Conservation (phyloP, 2,888 invertebrate genomes). For the Cosmorhoe ocellata region DNA sequence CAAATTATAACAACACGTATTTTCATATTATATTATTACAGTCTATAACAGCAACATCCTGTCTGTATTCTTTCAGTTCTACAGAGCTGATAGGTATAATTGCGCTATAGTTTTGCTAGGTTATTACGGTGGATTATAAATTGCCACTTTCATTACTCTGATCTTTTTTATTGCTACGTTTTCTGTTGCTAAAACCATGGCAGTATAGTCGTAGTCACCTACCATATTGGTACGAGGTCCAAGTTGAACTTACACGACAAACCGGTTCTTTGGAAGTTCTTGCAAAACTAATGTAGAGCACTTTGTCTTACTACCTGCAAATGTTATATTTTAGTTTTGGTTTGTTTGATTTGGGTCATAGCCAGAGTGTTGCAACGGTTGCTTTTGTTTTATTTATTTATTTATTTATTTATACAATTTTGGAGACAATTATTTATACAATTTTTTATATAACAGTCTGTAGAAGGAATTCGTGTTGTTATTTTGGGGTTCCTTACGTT, state of each 20-base stretch:
- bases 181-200: too few relatives aligned
- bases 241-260: conserved; percentile 1
- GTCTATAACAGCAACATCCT: too few relatives aligned
- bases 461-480: conserved; percentile 21
- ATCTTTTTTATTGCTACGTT: background rate
- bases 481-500: conserved; percentile 5
- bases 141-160: background rate
- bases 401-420: too few relatives aligned
- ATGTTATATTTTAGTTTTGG: conserved; percentile 25
- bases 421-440: too few relatives aligned
- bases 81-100: too few relatives aligned
- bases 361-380: conserved; percentile 21
- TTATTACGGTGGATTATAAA: too few relatives aligned
- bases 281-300: conserved; percentile 21
- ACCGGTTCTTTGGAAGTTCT: conserved; percentile 16
- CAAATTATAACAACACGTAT: background rate
- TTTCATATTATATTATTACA: too few relatives aligned
- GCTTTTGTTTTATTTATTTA: conserved; percentile 17
- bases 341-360: conserved; percentile 30
- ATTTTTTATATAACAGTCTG: conserved; percentile 14
- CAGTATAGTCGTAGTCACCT: background rate
- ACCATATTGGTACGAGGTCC: background rate
- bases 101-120: too few relatives aligned
- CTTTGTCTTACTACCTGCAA: conserved; percentile 15
- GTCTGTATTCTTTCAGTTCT: too few relatives aligned